Conservation (phyloP, 2,113 vertebrate species). For the Sapajus apella region DNA sequence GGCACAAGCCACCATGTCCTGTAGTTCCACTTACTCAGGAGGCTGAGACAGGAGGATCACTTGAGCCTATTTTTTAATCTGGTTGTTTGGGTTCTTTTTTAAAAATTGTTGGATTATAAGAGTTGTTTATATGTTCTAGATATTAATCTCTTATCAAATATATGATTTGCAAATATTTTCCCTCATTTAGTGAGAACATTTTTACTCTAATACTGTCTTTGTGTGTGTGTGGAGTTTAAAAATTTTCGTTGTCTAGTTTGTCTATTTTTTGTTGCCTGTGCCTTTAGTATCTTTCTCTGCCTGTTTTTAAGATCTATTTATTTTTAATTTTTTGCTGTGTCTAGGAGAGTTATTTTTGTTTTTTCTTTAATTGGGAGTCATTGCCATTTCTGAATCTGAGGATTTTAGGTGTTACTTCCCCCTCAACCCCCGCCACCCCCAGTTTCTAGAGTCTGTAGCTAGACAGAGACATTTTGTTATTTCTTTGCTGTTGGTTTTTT, state of each 20-base stretch:
- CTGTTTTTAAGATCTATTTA: conserved; percentile 2
- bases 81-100: background rate
- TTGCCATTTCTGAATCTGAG: background rate
- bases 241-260: background rate
- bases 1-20: background rate
- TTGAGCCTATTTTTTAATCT: background rate
- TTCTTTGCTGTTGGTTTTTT: background rate
- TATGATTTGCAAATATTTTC: background rate
- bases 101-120: background rate
- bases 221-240: background rate
- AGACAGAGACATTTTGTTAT: background rate
- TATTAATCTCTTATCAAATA: background rate
- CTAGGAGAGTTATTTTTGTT: background rate
- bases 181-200: background rate
- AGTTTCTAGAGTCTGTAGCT: background rate
- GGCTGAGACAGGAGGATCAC: no score
- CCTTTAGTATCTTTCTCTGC: background rate
- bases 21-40: no score
- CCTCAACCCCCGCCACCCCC: no score
- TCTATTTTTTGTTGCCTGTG: background rate
- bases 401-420: background rate
- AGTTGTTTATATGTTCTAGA: background rate
- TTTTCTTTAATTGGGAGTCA: background rate
- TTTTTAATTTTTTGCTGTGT: conserved; percentile 15
- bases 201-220: background rate